A percentile compares a stretch with the other conserved stretches of the same genome.
These are phyloP conservation scores for Blastobasis adustella DNA, from an alignment of 2,888 invertebrate species.

Conservation along the genomic window DNA sequence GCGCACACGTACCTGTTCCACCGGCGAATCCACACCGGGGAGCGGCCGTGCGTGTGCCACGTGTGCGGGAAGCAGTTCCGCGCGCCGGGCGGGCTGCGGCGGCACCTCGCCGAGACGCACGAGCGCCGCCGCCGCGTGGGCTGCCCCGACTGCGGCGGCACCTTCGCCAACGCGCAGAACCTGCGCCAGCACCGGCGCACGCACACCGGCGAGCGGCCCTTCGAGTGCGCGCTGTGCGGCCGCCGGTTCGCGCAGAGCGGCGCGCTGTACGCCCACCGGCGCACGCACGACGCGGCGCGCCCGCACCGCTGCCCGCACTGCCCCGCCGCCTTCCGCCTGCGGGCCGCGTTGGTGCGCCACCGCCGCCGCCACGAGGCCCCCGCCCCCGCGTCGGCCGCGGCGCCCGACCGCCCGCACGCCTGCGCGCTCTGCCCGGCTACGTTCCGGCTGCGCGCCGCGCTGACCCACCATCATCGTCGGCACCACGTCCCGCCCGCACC, in stretches of 20 bases:
- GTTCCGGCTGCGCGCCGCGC: conserved; percentile 76
- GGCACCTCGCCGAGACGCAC: conserved; percentile 78
- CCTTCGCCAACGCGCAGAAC: conserved; percentile 77
- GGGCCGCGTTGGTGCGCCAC: conserved; percentile 73
- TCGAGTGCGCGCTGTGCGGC: conserved; percentile 74
- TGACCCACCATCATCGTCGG: conserved; percentile 57
- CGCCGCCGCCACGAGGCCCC: conserved; percentile 77
- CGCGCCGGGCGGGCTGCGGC: conserved; percentile 76
- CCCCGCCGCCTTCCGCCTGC: conserved; percentile 75
- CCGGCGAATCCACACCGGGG: conserved; percentile 78
- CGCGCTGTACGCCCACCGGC: conserved; percentile 76
- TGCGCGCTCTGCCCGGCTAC: conserved; percentile 73
- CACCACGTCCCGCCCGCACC: no score
- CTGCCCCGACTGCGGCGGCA: conserved; percentile 71
- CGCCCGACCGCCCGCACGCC: conserved; percentile 76
- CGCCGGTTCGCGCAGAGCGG: conserved; percentile 80
- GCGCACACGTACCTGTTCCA: conserved; percentile 78
- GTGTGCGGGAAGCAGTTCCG: conserved; percentile 79
- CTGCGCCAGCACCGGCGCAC: conserved; percentile 75
- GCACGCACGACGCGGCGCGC: conserved; percentile 72
- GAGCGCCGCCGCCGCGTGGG: conserved; percentile 74
- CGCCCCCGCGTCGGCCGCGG: conserved; percentile 73
- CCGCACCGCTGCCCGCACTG: conserved; percentile 77
- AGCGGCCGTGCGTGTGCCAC: conserved; percentile 79
- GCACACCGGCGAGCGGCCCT: conserved; percentile 76